Evolutionary conservation across 2,888 invertebrate genomes (phyloP), one percentile per base, ranked within the genome.

Genomic region (Xanthia togata): DNA sequence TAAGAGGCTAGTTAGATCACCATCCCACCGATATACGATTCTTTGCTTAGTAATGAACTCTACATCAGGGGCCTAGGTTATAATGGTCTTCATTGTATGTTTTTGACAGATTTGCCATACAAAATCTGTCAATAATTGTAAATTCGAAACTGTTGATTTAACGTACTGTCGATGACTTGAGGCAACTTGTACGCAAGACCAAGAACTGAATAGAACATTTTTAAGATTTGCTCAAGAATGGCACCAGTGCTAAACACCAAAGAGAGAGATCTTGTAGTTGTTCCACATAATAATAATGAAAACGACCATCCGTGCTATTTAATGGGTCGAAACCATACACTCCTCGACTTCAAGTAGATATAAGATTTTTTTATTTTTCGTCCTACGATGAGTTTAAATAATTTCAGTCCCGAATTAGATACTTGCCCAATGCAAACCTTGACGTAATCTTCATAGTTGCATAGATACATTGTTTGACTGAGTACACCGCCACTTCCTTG

Each of bases 401-500:
- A 38, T 20, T 31, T 74, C 2, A 31, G 41, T 47, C 57, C 26
- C 38, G 9, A 20, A 59, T 57, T 26, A 59, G 17, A 2, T n/a
- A 53, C n/a, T 59, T 55, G 53, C 55, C 55, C 47, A 70, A 60
- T 31, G 26, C 50, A 50, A 23, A 23, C 26, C 55, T 41, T 35
- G 5, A 44, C 12, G 9, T 60, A 44, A 79, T 55, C 50, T 62
- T 70, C 31, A 2, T 35, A 41, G 20, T 35, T 17, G 63, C 44
- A 41, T 26, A n/a, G 12, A 26, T 35, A 75, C 57, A 55, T 35
- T 69, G 53, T 63, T 44, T 84, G 63, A 53, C 59, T 23, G 17
- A 67, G 72, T 53, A 70, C 59, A 63, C 53, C 14, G 20, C 1
- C 23, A 63, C 68, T 86, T 87, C 86, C 86, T 71, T 69, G 70